These are phyloP conservation scores for Carassius gibelio DNA, from an alignment of 2,113 vertebrate genomes.

Conservation along the genomic window DNA sequence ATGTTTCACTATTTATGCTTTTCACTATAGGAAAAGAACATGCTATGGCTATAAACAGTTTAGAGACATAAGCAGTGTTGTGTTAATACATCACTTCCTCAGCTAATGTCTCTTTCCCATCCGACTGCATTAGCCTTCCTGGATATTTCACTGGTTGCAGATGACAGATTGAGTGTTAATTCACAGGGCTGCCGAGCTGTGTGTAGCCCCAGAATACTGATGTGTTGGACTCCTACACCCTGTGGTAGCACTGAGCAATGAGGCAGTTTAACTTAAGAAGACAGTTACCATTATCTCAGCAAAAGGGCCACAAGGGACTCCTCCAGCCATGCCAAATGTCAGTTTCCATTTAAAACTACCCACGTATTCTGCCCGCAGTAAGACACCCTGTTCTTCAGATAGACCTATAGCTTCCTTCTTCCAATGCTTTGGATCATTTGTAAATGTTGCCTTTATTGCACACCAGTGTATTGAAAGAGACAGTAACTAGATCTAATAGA, in stretches of 20 bases:
- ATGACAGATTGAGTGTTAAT: slow-evolving; percentile 41
- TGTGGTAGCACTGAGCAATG: not conserved
- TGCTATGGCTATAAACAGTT: not conserved
- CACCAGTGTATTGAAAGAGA: not conserved
- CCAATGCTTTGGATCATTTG: not conserved
- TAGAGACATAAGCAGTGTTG: not conserved
- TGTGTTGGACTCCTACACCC: not conserved
- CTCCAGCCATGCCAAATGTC: slow-evolving; percentile 42
- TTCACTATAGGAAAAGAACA: too few species aligned
- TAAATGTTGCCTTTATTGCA: not conserved
- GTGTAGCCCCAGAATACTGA: slow-evolving; percentile 17
- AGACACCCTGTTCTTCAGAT: not conserved
- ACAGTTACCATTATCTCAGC: slow-evolving; percentile 37
- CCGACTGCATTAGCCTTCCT: not conserved
- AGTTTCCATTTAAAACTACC: slow-evolving; percentile 36
- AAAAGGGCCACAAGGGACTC: slow-evolving; percentile 52
- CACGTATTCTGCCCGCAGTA: not conserved
- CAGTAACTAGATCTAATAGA: not conserved
- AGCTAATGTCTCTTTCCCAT: slow-evolving; percentile 11
- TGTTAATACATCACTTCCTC: slow-evolving; percentile 28
- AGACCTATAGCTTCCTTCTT: not conserved
- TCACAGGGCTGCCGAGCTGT: not conserved
- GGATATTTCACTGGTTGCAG: not conserved
- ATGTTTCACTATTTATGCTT: not conserved
- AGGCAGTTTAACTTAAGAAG: slow-evolving; percentile 40